Evolutionary conservation across 2,113 vertebrate genomes (phyloP).

Genomic region (Zapus hudsonius): DNA sequence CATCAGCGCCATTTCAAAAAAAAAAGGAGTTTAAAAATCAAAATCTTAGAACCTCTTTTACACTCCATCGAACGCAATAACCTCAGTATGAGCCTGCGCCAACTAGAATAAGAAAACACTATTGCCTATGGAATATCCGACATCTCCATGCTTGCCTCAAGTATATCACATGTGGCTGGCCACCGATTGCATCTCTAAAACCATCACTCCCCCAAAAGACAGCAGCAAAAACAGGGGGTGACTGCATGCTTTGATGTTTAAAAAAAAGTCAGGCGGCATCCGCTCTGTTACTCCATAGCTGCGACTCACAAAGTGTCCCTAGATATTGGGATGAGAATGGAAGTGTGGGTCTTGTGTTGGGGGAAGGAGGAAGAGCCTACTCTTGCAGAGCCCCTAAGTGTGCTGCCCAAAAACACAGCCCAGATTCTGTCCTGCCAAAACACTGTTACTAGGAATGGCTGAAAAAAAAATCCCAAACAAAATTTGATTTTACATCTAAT

Average conservation of each 20-base stretch:
- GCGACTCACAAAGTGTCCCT: conserved; percentile 49
- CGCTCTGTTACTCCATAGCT: conserved; percentile 36
- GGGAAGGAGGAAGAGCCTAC: background rate
- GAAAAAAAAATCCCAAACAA: conserved; percentile 49
- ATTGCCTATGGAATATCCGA: conserved; percentile 51
- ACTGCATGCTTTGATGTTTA: conserved; percentile 55
- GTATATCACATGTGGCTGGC: background rate
- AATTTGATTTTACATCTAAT: conserved; percentile 51
- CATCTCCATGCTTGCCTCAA: conserved; percentile 27
- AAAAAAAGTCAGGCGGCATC: conserved; percentile 35
- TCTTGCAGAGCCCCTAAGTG: conserved; percentile 55
- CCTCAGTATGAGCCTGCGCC: conserved; percentile 59
- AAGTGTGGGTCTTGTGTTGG: conserved; percentile 41
- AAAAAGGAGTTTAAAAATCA: conserved; percentile 70
- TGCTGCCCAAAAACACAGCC: conserved; percentile 34
- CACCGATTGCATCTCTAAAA: too few relatives aligned
- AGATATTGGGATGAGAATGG: conserved; percentile 57
- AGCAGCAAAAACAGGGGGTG: conserved; percentile 7
- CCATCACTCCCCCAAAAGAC: background rate
- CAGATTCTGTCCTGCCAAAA: background rate
- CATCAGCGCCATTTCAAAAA: conserved; percentile 71
- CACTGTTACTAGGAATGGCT: conserved; percentile 51
- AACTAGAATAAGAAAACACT: conserved; percentile 64
- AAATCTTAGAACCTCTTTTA: conserved; percentile 55
- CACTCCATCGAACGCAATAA: conserved; percentile 69